phyloP scores from a whole-genome alignment of 2,888 invertebrate species.

The Hydrotaea cyrtoneurina region DNA sequence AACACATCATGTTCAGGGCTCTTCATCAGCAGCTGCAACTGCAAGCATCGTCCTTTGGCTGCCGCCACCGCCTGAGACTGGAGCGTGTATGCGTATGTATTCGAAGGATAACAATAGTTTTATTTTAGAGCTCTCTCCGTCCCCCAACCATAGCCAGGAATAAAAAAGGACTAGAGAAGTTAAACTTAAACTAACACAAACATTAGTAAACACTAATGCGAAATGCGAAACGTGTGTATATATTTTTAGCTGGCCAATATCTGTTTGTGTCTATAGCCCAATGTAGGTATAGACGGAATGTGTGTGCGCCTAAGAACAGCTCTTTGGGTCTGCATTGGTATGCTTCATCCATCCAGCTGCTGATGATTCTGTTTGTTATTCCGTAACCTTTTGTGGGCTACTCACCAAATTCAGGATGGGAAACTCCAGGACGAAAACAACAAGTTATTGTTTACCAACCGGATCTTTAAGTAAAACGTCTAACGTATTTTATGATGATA shows the following conservation, averaged over 20 bases:
- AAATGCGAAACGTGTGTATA: constrained; percentile 43
- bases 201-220: constrained; percentile 63
- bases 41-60: background rate
- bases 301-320: no score
- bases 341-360: background rate
- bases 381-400: background rate
- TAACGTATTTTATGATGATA: constrained; percentile 64
- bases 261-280: background rate
- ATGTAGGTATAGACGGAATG: constrained; percentile 1
- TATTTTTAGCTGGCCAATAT: background rate
- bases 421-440: background rate
- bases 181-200: constrained; percentile 53
- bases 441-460: constrained; percentile 36
- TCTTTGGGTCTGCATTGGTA: no score
- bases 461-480: constrained; percentile 63
- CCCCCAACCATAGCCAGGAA: background rate
- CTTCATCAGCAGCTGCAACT: background rate
- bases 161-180: constrained; percentile 19
- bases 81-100: background rate
- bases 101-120: background rate
- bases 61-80: constrained; percentile 11
- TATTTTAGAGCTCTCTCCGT: background rate
- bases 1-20: background rate
- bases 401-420: background rate
- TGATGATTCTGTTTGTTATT: constrained; percentile 40